These are phyloP conservation scores for Nephila pilipes DNA, from an alignment of 1,140 invertebrate genomes.

Conservation along the genomic window DNA sequence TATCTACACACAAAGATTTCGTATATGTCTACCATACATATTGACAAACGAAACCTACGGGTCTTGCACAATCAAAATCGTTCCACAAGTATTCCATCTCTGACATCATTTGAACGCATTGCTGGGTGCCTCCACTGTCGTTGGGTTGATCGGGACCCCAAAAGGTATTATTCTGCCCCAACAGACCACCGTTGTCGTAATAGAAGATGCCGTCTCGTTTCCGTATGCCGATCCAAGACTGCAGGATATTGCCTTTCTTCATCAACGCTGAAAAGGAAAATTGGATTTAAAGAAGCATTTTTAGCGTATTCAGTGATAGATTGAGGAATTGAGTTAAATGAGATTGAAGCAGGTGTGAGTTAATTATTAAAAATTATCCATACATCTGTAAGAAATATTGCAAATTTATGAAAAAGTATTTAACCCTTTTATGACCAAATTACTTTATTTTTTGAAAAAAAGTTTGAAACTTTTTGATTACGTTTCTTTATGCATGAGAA, in stretches of 20 bases:
- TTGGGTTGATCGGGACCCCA: conserved; percentile 78
- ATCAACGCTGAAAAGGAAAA: conserved; percentile 52
- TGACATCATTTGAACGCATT: conserved; percentile 77
- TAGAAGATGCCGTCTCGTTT: conserved; percentile 71
- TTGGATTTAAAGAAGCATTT: not conserved
- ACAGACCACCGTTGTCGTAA: conserved; percentile 70
- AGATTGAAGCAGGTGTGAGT: too few species aligned
- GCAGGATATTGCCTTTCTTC: conserved; percentile 71
- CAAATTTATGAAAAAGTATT: too few species aligned
- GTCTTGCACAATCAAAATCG: conserved; percentile 76
- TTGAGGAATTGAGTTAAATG: too few species aligned
- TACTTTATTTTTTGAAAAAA: too few species aligned
- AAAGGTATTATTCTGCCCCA: conserved; percentile 45
- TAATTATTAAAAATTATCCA: too few species aligned
- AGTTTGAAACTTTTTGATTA: too few species aligned
- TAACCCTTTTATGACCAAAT: too few species aligned
- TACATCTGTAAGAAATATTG: too few species aligned
- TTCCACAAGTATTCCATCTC: conserved; percentile 78
- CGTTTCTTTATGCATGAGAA: too few species aligned
- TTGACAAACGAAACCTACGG: conserved; percentile 75
- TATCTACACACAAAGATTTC: not conserved
- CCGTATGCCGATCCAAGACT: conserved; percentile 75
- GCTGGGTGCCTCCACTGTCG: conserved; percentile 76
- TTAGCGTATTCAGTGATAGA: too few species aligned
- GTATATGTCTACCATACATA: conserved; percentile 64